Evolutionary conservation across 37 sponge, comb jelly and placozoan species (phyloP).

Genomic region (Haliclona indistincta): DNA sequence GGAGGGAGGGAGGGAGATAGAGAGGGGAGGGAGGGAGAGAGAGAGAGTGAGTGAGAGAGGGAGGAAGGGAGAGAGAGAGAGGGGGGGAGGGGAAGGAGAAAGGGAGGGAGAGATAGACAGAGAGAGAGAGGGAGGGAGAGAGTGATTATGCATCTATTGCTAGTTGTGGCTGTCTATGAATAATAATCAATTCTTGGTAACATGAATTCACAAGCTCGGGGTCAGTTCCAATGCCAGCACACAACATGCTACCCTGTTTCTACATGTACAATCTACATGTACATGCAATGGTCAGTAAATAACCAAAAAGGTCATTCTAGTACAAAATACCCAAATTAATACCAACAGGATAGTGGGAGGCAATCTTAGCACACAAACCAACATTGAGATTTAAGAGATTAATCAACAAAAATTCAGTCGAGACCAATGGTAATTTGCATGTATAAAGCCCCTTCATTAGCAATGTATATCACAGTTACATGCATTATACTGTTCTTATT

Average conservation of each 20-base stretch:
- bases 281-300: background rate
- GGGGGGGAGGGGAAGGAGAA: background rate
- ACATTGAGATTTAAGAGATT: no score
- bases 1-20: slow-evolving; percentile 6
- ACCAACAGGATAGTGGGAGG: no score
- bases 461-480: no score
- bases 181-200: background rate
- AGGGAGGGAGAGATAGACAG: background rate
- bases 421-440: no score
- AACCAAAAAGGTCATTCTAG: background rate
- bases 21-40: background rate
- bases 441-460: no score
- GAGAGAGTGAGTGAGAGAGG: background rate
- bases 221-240: background rate
- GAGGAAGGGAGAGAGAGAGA: background rate
- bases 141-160: no score
- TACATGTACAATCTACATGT: background rate
- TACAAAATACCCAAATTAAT: no score
- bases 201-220: background rate
- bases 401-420: no score
- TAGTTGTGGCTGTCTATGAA: no score
- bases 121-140: background rate
- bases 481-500: no score
- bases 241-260: background rate
- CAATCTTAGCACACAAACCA: no score